Percentiles rank a stretch among this genome's conserved stretches.
Evolutionary conservation across 2,888 invertebrate genomes (phyloP).

Genomic region (Epinotia demarniana): DNA sequence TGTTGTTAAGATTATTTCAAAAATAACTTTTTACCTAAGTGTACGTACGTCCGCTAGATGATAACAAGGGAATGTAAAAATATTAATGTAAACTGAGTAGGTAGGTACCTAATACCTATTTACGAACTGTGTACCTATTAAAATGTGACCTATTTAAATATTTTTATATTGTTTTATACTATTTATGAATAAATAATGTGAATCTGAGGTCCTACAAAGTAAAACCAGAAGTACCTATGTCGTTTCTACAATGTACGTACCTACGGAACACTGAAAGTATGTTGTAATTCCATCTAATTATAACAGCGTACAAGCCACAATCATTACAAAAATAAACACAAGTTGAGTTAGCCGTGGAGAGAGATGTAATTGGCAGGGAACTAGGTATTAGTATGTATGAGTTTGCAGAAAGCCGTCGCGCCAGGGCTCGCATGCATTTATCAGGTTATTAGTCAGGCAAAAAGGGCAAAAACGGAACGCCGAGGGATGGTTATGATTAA

Average conservation of each 20-base stretch:
- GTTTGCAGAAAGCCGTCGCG: constrained; percentile 41
- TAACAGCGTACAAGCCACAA: constrained; percentile 31
- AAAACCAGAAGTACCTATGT: not conserved
- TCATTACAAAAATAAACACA: constrained; percentile 40
- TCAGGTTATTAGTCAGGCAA: constrained; percentile 43
- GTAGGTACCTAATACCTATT: too few relatives aligned
- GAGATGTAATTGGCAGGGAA: constrained; percentile 41
- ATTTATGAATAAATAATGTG: too few relatives aligned
- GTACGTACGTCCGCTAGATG: too few relatives aligned
- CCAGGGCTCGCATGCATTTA: constrained; percentile 43
- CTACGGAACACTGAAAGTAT: constrained; percentile 16
- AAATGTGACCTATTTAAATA: too few relatives aligned
- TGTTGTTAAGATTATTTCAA: too few relatives aligned
- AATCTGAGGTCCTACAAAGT: not conserved
- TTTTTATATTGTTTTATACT: too few relatives aligned
- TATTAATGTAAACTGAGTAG: too few relatives aligned
- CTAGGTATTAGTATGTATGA: constrained; percentile 42
- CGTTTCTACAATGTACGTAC: constrained; percentile 10
- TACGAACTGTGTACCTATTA: too few relatives aligned
- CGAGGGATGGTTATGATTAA: constrained; percentile 42
- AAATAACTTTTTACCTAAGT: too few relatives aligned
- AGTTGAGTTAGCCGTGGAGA: constrained; percentile 25
- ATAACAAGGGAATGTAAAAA: too few relatives aligned
- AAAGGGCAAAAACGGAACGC: constrained; percentile 39
- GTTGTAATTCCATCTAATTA: constrained; percentile 28